Base-by-base conservation (phyloP, 2,797 vertebrate genomes). In the Luscinia luscinia region DNA sequence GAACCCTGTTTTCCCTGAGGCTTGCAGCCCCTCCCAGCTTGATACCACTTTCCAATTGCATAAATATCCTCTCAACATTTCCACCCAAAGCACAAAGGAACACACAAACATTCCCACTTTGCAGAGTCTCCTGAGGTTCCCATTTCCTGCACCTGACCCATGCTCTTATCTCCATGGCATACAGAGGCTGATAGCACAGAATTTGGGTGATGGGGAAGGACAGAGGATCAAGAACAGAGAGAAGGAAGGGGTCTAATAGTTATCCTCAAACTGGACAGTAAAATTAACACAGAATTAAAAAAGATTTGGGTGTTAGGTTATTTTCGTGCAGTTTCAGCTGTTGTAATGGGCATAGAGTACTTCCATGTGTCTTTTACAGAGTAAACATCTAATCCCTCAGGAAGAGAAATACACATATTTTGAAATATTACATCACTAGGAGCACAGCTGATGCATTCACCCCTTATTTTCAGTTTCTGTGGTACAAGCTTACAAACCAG, bases 371-470 rank as follows among this genome's bases (percentile, higher is more conserved):
- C 76, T 70, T 70, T 70, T 52, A 49, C 32, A 59, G 49, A 75
- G 62, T 75, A 88, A 94, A 88, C 38, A 83, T 32, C 64, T 67
- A 63, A 70, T 77, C 89, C 58, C 77, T 61, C 38, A 43, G 81
- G 89, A 92, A 64, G 72, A 75, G 8, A 34, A 78, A 66, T 2
- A 32, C 46, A 58, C 30, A 28, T 45, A 57, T 62, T 96, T 92
- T 90, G 74, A 84, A 82, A 54, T 75, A 93, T 23, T 73, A 34
- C 81, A 84, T 89, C 82, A 76, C 66, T 68, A 59, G 55, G 40
- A 90, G 23, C 74, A 86, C 66, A 96, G 89, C 72, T 87, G 82
- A 83, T 62, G 38, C 68, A 43, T 73, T 75, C 38, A 54, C 28
- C 27, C 28, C 63, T 57, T 74, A 72, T 43, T 64, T 84, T 68